A percentile compares a stretch with the other conserved stretches of the same genome.
Evolutionary conservation across 2,888 invertebrate genomes (phyloP).

Genomic region (Lagria hirta): DNA sequence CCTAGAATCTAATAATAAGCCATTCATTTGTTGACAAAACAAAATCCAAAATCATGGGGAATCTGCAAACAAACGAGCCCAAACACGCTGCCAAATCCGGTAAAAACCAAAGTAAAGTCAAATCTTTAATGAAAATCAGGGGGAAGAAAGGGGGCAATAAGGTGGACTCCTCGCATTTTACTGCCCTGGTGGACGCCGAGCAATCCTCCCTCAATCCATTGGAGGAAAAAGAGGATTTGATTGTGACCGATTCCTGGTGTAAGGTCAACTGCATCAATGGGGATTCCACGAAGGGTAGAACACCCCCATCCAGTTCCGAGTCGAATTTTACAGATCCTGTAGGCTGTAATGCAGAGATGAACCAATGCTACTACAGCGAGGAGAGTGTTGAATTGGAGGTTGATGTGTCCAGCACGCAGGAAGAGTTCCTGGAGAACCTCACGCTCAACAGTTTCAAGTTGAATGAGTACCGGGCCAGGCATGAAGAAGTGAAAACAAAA

Average conservation of each 20-base stretch:
- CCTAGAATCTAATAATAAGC: too few relatives aligned
- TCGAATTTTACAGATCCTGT: constrained; percentile 77
- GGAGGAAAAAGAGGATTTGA: constrained; percentile 24
- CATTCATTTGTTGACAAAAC: constrained; percentile 8
- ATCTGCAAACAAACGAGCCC: constrained; percentile 57
- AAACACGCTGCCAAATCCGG: constrained; percentile 57
- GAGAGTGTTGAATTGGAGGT: constrained; percentile 56
- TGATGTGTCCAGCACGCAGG: constrained; percentile 32
- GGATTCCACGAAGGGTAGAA: constrained; percentile 42
- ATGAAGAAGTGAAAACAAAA: constrained; percentile 41
- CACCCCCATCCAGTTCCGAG: constrained; percentile 67
- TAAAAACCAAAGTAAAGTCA: constrained; percentile 61
- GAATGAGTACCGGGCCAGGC: constrained; percentile 48
- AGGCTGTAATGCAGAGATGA: constrained; percentile 61
- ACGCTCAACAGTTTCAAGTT: constrained; percentile 51
- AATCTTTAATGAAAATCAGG: constrained; percentile 59
- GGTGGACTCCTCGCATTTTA: constrained; percentile 45
- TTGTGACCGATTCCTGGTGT: constrained; percentile 46
- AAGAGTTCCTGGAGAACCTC: constrained; percentile 42
- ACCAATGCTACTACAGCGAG: constrained; percentile 65
- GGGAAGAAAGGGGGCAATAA: constrained; percentile 51
- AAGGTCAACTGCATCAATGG: constrained; percentile 36
- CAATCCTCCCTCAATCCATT: neutral
- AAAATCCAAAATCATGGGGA: constrained; percentile 55
- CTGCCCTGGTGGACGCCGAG: constrained; percentile 37